Evolutionary conservation across 2,797 vertebrate genomes (phyloP).

Genomic region (Rhinella marina): DNA sequence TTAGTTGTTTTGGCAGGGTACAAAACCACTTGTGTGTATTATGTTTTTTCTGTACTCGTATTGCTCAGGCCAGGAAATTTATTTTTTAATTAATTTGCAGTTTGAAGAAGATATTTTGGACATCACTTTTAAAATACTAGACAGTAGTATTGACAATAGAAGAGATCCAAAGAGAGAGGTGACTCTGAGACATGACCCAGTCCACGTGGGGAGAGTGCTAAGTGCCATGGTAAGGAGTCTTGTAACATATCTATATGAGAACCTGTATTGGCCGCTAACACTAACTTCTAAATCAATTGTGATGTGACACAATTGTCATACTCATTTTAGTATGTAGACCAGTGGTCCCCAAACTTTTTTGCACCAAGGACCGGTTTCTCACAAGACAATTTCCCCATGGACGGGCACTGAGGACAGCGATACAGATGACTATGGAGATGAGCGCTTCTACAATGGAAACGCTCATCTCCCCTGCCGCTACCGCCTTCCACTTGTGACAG

Average conservation of each 20-base stretch:
- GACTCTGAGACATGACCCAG: conserved; percentile 74
- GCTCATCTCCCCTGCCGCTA: too few species aligned
- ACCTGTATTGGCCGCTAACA: not conserved
- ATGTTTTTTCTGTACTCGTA: not conserved
- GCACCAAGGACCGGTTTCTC: too few species aligned
- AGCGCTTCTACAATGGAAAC: too few species aligned
- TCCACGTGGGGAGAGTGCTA: conserved; percentile 81
- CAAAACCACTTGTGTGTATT: not conserved
- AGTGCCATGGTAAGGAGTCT: conserved; percentile 83
- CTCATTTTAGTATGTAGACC: too few species aligned
- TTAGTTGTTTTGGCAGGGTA: too few species aligned
- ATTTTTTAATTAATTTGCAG: conserved; percentile 67
- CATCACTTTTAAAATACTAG: conserved; percentile 80
- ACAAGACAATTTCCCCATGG: too few species aligned
- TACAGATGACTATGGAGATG: too few species aligned
- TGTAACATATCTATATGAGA: not conserved
- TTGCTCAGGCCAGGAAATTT: not conserved
- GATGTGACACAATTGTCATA: too few species aligned
- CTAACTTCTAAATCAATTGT: too few species aligned
- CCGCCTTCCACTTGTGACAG: too few species aligned
- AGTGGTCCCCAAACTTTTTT: too few species aligned
- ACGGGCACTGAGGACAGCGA: too few species aligned
- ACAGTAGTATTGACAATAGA: conserved; percentile 75
- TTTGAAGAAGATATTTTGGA: conserved; percentile 83
- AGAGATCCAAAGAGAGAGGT: conserved; percentile 72